These are phyloP conservation scores for Malachius bipustulatus DNA, from an alignment of 2,888 invertebrate genomes.

Conservation along the genomic window DNA sequence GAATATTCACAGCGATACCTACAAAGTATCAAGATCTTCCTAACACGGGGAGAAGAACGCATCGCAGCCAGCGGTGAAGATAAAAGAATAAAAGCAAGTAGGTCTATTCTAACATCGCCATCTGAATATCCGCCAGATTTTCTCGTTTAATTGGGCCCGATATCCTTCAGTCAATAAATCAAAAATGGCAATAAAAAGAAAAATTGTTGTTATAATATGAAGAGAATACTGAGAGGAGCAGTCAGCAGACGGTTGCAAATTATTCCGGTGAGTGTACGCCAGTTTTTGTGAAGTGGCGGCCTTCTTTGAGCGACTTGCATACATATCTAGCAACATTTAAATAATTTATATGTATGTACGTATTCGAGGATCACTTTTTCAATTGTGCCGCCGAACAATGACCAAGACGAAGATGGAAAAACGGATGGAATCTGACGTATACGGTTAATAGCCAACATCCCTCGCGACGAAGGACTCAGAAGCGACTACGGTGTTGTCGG, in stretches of 20 bases:
- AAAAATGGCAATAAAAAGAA: too few relatives aligned
- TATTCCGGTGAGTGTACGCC: slow-evolving; percentile 33
- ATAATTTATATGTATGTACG: slow-evolving; percentile 40
- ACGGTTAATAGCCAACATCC: slow-evolving; percentile 17
- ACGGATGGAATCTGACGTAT: slow-evolving; percentile 28
- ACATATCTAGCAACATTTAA: slow-evolving; percentile 39
- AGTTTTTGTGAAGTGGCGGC: slow-evolving; percentile 36
- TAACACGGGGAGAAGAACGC: too few relatives aligned
- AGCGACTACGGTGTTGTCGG: too few relatives aligned
- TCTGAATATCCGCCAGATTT: too few relatives aligned
- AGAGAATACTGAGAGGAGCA: slow-evolving; percentile 29
- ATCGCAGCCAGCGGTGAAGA: too few relatives aligned
- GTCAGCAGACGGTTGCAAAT: slow-evolving; percentile 32
- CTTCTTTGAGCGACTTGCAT: slow-evolving; percentile 38
- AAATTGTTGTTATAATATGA: slow-evolving; percentile 30
- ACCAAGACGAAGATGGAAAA: slow-evolving; percentile 25
- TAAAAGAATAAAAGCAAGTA: too few relatives aligned
- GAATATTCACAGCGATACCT: too few relatives aligned
- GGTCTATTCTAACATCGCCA: too few relatives aligned
- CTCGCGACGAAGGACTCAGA: too few relatives aligned
- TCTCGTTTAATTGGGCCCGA: too few relatives aligned
- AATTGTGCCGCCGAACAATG: slow-evolving; percentile 33
- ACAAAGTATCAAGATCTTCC: too few relatives aligned
- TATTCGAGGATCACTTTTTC: slow-evolving; percentile 35
- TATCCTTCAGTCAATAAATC: too few relatives aligned